A percentile compares a stretch with the other conserved stretches of the same genome.
Conservation (phyloP, 2,113 vertebrate species). For the Deroptyus accipitrinus region DNA sequence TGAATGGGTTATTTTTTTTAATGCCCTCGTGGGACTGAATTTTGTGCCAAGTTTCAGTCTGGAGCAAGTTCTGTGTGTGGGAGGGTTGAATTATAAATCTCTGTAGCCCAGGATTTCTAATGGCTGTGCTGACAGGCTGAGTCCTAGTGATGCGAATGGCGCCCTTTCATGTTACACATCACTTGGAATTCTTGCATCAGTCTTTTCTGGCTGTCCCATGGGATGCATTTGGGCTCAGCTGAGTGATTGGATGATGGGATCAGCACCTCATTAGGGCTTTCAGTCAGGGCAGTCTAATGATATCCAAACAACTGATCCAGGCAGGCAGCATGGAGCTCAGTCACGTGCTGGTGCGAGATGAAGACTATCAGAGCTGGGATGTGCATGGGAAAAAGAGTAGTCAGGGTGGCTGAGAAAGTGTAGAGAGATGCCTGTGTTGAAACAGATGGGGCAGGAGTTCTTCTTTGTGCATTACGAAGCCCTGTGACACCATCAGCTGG, state of each 20-base stretch:
- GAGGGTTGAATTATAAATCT: slow-evolving; percentile 69
- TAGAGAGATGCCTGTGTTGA: not conserved
- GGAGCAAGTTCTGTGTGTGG: slow-evolving; percentile 63
- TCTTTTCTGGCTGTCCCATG: slow-evolving; percentile 37
- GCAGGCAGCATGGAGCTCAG: not conserved
- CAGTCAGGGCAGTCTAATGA: slow-evolving; percentile 16
- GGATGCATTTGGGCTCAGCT: slow-evolving; percentile 20
- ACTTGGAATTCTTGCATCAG: slow-evolving; percentile 64
- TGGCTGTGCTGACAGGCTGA: slow-evolving; percentile 66
- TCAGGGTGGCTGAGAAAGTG: not conserved
- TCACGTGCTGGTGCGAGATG: not conserved
- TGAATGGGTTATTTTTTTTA: slow-evolving; percentile 69
- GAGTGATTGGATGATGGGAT: slow-evolving; percentile 64
- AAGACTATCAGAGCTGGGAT: not conserved
- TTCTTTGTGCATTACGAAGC: not conserved
- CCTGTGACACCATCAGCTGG: not conserved
- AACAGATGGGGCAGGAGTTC: not conserved
- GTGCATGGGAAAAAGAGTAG: slow-evolving; percentile 12
- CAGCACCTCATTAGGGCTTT: slow-evolving; percentile 70
- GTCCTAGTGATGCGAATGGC: slow-evolving; percentile 48
- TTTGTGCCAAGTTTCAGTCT: slow-evolving; percentile 70
- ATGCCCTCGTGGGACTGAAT: slow-evolving; percentile 62
- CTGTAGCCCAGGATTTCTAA: slow-evolving; percentile 55
- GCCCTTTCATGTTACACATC: slow-evolving; percentile 69
- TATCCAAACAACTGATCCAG: slow-evolving; percentile 34